These are phyloP conservation scores for Nesidiocoris tenuis DNA, from an alignment of 2,888 invertebrate species.

Conservation along the genomic window DNA sequence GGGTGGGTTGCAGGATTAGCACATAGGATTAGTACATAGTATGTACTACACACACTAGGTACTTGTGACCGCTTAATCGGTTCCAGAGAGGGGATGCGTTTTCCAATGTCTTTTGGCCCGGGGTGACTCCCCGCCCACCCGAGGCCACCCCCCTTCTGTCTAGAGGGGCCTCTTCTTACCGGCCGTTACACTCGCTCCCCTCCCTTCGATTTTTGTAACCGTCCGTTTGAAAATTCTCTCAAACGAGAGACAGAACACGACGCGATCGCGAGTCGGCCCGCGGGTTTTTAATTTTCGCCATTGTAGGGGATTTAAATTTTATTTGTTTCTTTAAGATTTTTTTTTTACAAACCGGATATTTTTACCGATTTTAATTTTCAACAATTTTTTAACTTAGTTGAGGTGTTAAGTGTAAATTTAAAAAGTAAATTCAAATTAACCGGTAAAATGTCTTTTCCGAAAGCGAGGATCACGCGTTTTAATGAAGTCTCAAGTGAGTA, in stretches of 20 bases:
- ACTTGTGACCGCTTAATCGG: too few relatives aligned
- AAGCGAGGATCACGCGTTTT: conserved; percentile 60
- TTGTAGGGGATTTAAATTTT: not conserved
- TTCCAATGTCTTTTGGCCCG: too few relatives aligned
- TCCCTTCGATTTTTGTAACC: not conserved
- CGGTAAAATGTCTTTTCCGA: conserved; percentile 55
- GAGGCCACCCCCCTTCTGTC: too few relatives aligned
- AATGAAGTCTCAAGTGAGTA: conserved; percentile 60
- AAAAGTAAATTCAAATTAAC: not conserved
- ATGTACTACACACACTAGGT: too few relatives aligned
- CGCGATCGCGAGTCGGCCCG: not conserved
- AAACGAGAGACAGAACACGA: not conserved
- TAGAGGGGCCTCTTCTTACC: not conserved
- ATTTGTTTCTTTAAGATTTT: too few relatives aligned
- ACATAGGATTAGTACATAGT: too few relatives aligned
- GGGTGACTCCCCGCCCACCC: too few relatives aligned
- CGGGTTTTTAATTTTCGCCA: not conserved
- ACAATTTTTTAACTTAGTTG: not conserved
- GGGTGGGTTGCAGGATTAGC: too few relatives aligned
- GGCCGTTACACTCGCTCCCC: not conserved
- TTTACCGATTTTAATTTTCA: too few relatives aligned
- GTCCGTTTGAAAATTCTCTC: not conserved
- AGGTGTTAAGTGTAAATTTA: not conserved
- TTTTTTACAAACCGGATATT: too few relatives aligned
- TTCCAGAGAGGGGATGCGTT: too few relatives aligned